Evolutionary conservation across 37 sponge, comb jelly and placozoan genomes (phyloP), one percentile per base, ranked within the genome.

Genomic region (Theonella swinhoei): DNA sequence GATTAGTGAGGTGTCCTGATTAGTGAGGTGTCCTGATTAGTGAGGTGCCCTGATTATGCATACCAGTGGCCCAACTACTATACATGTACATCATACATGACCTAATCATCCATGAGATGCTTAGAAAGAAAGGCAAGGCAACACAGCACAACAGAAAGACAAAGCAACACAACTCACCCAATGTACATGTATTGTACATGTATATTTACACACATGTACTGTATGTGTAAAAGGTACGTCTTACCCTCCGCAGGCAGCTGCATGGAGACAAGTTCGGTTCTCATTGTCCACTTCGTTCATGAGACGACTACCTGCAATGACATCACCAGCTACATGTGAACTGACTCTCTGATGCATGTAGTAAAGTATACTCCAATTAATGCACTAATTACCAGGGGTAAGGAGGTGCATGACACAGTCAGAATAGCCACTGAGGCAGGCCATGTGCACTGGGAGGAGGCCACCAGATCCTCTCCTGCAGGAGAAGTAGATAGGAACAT

Each of bases 161-260:
- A n/a, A n/a, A n/a, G n/a, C n/a, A n/a, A n/a, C n/a, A n/a, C n/a
- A n/a, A n/a, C n/a, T n/a, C n/a, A n/a, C n/a, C n/a, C n/a, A n/a
- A n/a, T n/a, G n/a, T n/a, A n/a, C n/a, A n/a, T n/a, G n/a, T n/a
- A n/a, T n/a, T n/a, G n/a, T n/a, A 4, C 58, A 1, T 78, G 39
- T 23, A 33, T 25, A 63, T 34, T 0, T 2, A 63, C 1, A 61
- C 78, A 35, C 23, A 20, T 7, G 31, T 4, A 43, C 23, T 14
- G 11, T 11, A 64, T 30, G 5, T 35, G 32, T 20, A 4, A 35
- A 14, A 47, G 32, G 31, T 19, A 35, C n/a, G n/a, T 33, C 89
- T 78, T 74, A 95, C 91, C 96, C 93, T 76, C 94, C 91, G 83
- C 96, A 95, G 34, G 96, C 96, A 63, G 96, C 96, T 62, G 94